phyloP scores from a whole-genome alignment of 1,140 invertebrate genomes.

The Drosophila pectinifera region DNA sequence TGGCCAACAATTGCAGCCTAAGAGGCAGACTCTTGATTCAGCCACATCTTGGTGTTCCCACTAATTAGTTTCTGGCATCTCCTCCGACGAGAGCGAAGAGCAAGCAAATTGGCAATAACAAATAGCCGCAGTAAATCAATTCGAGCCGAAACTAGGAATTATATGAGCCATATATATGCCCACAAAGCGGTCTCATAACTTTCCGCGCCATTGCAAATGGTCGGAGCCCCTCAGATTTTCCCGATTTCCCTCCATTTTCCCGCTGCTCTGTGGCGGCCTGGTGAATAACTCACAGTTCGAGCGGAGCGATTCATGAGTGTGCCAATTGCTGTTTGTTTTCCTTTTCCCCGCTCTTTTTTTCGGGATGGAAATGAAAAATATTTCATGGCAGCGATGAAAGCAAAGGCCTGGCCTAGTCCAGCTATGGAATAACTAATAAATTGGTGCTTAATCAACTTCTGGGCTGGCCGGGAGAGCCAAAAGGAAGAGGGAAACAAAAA shows the following conservation, averaged over 20 bases:
- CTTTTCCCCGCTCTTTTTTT: conserved; percentile 8
- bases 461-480: no score
- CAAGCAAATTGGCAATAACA: conserved; percentile 30
- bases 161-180: conserved; percentile 68
- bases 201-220: conserved; percentile 53
- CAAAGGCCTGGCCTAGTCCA: conserved; percentile 57
- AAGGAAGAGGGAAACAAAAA: no score
- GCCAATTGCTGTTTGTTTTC: conserved; percentile 54
- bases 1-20: neutral
- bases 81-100: neutral
- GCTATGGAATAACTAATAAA: conserved; percentile 74
- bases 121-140: conserved; percentile 66
- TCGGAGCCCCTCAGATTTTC: conserved; percentile 16
- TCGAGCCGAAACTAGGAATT: conserved; percentile 58
- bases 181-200: conserved; percentile 70
- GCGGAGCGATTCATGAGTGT: conserved; percentile 62
- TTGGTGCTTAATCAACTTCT: conserved; percentile 78
- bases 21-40: neutral
- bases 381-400: conserved; percentile 75
- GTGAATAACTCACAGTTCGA: conserved; percentile 52
- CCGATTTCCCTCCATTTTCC: neutral
- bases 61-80: conserved; percentile 36
- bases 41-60: neutral
- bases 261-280: neutral
- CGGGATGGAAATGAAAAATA: conserved; percentile 65